Conservation (phyloP, 2,888 invertebrate species). For the Eretmocerus hayati region DNA sequence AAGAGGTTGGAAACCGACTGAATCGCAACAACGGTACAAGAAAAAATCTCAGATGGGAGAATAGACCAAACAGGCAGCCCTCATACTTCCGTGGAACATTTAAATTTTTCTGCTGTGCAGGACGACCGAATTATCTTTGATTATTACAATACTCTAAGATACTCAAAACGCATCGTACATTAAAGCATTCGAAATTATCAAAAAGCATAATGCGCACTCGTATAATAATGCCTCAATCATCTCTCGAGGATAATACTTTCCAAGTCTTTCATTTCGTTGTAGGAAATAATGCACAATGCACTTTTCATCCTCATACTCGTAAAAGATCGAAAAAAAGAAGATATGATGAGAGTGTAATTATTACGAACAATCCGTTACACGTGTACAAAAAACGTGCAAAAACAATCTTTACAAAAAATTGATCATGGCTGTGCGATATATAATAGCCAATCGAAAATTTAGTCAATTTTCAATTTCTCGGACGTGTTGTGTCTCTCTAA, state of each 20-base stretch:
- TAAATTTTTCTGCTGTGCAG: slow-evolving; percentile 40
- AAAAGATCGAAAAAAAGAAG: not conserved
- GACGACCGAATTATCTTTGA: slow-evolving; percentile 41
- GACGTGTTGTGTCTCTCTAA: slow-evolving; percentile 1
- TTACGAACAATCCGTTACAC: slow-evolving; percentile 14
- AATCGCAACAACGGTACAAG: slow-evolving; percentile 37
- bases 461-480: slow-evolving; percentile 13
- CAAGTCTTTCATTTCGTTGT: no score
- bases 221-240: no score
- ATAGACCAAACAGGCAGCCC: slow-evolving; percentile 33
- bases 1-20: slow-evolving; percentile 33
- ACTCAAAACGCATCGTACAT: not conserved
- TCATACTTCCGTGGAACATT: slow-evolving; percentile 41
- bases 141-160: not conserved
- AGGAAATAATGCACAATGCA: slow-evolving; percentile 14
- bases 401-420: no score
- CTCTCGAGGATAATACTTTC: not conserved
- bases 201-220: not conserved
- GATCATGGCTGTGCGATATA: no score
- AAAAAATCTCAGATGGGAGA: slow-evolving; percentile 38
- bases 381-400: no score
- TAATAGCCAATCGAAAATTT: slow-evolving; percentile 11
- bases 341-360: not conserved
- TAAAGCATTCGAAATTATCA: not conserved
- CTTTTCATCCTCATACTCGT: no score